These are phyloP conservation scores for Lanistes nyassanus DNA, from an alignment of 1,140 invertebrate genomes.

Conservation along the genomic window DNA sequence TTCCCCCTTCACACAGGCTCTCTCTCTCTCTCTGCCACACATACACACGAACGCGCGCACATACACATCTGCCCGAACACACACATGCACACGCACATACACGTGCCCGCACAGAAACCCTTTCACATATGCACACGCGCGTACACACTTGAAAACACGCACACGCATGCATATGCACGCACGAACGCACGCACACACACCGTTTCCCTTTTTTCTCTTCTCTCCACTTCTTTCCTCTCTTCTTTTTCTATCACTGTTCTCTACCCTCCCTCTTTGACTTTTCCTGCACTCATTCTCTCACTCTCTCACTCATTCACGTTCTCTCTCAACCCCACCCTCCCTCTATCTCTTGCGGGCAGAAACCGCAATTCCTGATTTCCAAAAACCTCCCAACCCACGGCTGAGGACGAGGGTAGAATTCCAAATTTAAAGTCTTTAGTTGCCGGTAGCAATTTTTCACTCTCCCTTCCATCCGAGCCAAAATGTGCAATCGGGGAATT, in stretches of 20 bases:
- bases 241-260: too few species aligned
- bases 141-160: neutral
- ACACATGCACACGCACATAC: conserved; percentile 5
- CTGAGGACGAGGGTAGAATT: too few species aligned
- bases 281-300: neutral
- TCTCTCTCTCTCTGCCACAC: neutral
- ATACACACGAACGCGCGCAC: neutral
- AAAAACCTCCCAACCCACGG: too few species aligned
- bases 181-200: conserved; percentile 3
- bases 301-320: neutral
- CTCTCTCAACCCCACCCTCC: neutral
- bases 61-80: conserved; percentile 4
- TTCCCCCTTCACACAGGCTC: too few species aligned
- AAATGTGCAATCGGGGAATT: too few species aligned
- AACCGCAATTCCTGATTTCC: too few species aligned
- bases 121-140: neutral
- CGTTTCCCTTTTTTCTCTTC: neutral
- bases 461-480: too few species aligned
- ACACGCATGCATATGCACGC: neutral
- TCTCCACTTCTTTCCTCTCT: too few species aligned
- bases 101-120: neutral
- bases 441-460: too few species aligned
- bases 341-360: neutral
- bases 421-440: too few species aligned
- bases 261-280: too few species aligned